Evolutionary conservation across 1,140 invertebrate species (phyloP).

Genomic region (Trinorchestia longiramus): DNA sequence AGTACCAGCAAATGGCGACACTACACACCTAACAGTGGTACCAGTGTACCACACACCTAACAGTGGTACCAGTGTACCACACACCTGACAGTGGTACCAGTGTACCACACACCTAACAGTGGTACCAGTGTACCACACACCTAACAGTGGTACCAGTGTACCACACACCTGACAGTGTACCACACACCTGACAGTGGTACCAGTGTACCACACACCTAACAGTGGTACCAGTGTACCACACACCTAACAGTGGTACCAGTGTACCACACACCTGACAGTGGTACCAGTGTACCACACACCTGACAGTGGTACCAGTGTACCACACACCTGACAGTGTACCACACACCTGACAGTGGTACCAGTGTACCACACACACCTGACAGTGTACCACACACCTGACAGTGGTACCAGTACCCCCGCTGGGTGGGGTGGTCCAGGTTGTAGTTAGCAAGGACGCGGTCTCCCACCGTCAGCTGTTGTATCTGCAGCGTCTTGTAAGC

Average conservation of each 20-base stretch:
- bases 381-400: conserved; percentile 68
- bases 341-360: background rate
- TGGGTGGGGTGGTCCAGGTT: conserved; percentile 79
- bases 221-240: background rate
- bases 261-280: background rate
- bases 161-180: background rate
- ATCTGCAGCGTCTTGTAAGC: background rate
- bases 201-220: background rate
- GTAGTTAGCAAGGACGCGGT: conserved; percentile 77
- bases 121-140: background rate
- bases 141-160: background rate
- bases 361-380: background rate
- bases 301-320: background rate
- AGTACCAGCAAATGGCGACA: too few relatives aligned
- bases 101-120: background rate
- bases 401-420: conserved; percentile 82
- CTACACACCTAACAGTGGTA: too few relatives aligned
- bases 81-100: too few relatives aligned
- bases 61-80: too few relatives aligned
- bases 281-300: background rate
- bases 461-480: background rate
- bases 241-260: background rate
- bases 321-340: background rate
- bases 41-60: too few relatives aligned
- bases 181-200: background rate